These are phyloP conservation scores for Eolophus roseicapilla DNA, from an alignment of 2,113 vertebrate species.

Conservation along the genomic window DNA sequence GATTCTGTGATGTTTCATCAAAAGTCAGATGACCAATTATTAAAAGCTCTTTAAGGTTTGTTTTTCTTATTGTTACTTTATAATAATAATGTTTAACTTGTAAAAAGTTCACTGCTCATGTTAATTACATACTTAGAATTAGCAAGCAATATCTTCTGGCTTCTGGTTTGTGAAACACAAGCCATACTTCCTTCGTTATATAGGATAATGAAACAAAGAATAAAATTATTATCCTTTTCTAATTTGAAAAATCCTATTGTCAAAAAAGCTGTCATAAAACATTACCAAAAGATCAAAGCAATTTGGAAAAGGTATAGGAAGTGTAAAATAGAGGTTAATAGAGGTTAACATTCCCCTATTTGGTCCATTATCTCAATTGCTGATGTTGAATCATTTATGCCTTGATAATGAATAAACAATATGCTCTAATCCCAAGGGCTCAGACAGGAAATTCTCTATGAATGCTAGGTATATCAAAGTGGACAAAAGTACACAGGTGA, in stretches of 20 bases:
- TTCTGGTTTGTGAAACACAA: not conserved
- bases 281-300: not conserved
- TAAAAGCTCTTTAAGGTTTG: not conserved
- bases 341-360: constrained; percentile 6
- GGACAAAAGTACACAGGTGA: not conserved
- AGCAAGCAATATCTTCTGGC: not conserved
- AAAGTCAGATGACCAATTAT: not conserved
- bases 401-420: constrained; percentile 38
- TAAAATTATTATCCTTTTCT: not conserved
- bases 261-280: not conserved
- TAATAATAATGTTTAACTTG: not conserved
- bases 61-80: not conserved
- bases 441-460: not conserved
- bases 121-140: not conserved
- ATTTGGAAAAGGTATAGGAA: constrained; percentile 1
- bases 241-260: not conserved
- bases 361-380: not conserved
- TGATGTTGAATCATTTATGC: not conserved
- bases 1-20: not conserved
- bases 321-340: constrained; percentile 29
- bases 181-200: not conserved
- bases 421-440: not conserved
- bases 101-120: not conserved
- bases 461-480: not conserved
- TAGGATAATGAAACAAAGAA: not conserved